Evolutionary conservation across 2,113 vertebrate species (phyloP).

Genomic region (Dipodomys spectabilis): DNA sequence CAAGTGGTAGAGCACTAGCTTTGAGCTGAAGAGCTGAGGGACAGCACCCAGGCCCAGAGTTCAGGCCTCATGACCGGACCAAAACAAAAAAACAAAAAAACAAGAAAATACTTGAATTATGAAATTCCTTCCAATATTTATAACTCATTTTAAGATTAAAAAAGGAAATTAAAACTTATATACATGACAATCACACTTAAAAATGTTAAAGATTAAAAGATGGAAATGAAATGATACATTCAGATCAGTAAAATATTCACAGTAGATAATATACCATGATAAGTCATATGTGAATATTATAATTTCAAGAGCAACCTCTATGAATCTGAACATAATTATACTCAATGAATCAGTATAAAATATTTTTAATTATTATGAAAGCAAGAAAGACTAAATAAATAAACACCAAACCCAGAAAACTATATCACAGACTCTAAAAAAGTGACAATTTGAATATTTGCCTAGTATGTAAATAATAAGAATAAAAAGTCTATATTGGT

Average conservation of each 20-base stretch:
- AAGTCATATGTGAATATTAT: not conserved
- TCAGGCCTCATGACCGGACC: too few relatives aligned
- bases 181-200: not conserved
- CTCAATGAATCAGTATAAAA: not conserved
- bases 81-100: too few relatives aligned
- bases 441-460: not conserved
- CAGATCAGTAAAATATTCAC: not conserved
- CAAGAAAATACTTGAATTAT: not conserved
- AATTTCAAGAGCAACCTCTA: not conserved
- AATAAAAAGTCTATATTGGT: not conserved
- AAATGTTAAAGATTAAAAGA: not conserved
- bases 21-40: too few relatives aligned
- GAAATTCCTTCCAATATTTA: not conserved
- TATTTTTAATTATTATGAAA: not conserved
- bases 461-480: not conserved
- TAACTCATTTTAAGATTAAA: not conserved
- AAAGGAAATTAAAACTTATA: not conserved
- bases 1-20: too few relatives aligned
- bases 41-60: too few relatives aligned
- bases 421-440: too few relatives aligned
- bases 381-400: not conserved
- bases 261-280: not conserved
- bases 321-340: not conserved
- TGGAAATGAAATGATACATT: not conserved
- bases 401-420: not conserved